These are phyloP conservation scores for Metaphire vulgaris DNA, from an alignment of 1,140 invertebrate species.

Conservation along the genomic window DNA sequence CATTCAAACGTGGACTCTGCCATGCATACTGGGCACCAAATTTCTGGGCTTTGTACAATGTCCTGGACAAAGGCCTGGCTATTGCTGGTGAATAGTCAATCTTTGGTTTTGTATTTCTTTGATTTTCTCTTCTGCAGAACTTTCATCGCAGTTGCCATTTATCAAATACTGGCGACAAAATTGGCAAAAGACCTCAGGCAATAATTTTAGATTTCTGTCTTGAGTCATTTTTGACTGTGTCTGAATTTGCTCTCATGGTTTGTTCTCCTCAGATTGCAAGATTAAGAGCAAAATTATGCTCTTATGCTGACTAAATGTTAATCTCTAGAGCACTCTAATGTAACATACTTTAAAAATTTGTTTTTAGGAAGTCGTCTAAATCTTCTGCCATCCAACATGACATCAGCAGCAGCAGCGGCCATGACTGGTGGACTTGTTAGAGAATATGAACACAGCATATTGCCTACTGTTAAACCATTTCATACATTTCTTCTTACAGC, in stretches of 20 bases:
- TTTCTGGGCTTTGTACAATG: constrained; percentile 93
- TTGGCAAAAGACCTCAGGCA: too few relatives aligned
- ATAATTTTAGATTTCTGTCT: too few relatives aligned
- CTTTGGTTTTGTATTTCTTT: background rate
- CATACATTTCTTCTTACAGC: constrained; percentile 70
- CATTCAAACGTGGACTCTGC: constrained; percentile 89
- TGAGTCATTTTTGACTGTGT: too few relatives aligned
- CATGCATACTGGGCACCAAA: constrained; percentile 99
- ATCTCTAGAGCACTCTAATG: too few relatives aligned
- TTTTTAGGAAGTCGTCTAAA: background rate
- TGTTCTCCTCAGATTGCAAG: too few relatives aligned
- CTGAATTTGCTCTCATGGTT: too few relatives aligned
- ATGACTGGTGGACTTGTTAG: constrained; percentile 88
- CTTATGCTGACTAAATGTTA: too few relatives aligned
- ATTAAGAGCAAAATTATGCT: too few relatives aligned
- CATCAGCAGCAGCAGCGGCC: constrained; percentile 51
- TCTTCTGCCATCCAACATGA: background rate
- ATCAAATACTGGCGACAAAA: too few relatives aligned
- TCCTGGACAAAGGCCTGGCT: constrained; percentile 66
- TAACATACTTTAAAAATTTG: too few relatives aligned
- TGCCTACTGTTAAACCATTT: constrained; percentile 73
- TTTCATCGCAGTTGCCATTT: too few relatives aligned
- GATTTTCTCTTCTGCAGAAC: too few relatives aligned
- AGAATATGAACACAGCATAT: constrained; percentile 70
- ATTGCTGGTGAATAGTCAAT: constrained; percentile 36